These are phyloP conservation scores for Pseudolaguvia tuberculata DNA, from an alignment of 2,113 vertebrate species.

Conservation along the genomic window DNA sequence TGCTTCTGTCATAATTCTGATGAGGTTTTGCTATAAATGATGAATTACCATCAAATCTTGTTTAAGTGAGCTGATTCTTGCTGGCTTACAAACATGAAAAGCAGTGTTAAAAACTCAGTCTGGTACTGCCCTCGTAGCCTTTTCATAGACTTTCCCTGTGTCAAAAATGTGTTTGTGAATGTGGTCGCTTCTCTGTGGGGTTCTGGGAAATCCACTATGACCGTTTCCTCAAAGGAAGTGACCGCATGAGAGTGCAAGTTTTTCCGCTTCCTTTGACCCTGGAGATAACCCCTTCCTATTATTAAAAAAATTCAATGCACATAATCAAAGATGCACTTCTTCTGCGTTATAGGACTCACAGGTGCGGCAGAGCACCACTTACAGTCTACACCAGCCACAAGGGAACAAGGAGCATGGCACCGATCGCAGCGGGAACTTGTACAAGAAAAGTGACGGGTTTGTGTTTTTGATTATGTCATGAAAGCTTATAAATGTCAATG, in stretches of 20 bases:
- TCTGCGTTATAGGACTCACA: slow-evolving; percentile 79
- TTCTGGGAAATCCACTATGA: slow-evolving; percentile 29
- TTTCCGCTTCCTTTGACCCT: slow-evolving; percentile 25
- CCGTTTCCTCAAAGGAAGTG: slow-evolving; percentile 48
- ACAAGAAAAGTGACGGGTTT: slow-evolving; percentile 96
- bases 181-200: slow-evolving; percentile 30
- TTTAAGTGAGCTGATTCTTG: too few relatives aligned
- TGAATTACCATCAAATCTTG: too few relatives aligned
- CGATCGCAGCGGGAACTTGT: slow-evolving; percentile 84
- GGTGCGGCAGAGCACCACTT: slow-evolving; percentile 85
- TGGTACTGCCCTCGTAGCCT: background rate
- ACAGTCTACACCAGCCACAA: slow-evolving; percentile 96
- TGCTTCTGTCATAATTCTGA: background rate
- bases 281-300: slow-evolving; percentile 62
- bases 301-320: slow-evolving; percentile 48
- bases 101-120: background rate
- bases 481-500: background rate
- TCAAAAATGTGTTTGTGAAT: slow-evolving; percentile 36
- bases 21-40: too few relatives aligned
- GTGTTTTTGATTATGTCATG: slow-evolving; percentile 5
- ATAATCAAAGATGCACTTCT: background rate
- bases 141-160: background rate
- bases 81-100: background rate
- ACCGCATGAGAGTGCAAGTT: slow-evolving; percentile 33
- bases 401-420: slow-evolving; percentile 98